A percentile compares a stretch with the other conserved stretches of the same genome.
Evolutionary conservation across 2,797 vertebrate genomes (phyloP).

Genomic region (Glossophaga mutica): DNA sequence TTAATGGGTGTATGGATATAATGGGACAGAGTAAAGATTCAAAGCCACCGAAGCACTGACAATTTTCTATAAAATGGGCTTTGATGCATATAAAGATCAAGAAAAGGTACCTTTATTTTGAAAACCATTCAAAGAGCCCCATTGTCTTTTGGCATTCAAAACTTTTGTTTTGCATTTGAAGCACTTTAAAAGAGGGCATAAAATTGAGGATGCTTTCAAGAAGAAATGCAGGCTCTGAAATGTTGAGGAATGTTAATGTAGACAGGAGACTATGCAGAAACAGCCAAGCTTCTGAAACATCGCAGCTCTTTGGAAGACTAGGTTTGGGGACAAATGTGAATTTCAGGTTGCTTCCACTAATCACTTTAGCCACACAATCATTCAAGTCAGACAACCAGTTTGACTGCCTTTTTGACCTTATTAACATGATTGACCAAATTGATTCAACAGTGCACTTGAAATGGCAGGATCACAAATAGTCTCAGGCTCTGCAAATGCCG

Average conservation of each 20-base stretch:
- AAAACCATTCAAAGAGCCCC: not conserved
- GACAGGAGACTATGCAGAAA: not conserved
- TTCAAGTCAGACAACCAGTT: constrained; percentile 4
- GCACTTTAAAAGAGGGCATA: not conserved
- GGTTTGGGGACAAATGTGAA: not conserved
- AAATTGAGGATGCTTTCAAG: not conserved
- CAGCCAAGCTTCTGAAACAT: not conserved
- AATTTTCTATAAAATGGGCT: not conserved
- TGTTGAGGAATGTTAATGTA: not conserved
- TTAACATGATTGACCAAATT: constrained; percentile 43
- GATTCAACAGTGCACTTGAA: constrained; percentile 5
- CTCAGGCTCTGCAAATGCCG: constrained; percentile 23
- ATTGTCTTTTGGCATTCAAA: not conserved
- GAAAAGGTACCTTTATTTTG: not conserved
- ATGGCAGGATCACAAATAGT: not conserved
- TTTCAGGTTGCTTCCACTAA: not conserved
- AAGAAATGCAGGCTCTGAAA: not conserved
- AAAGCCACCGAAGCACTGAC: not conserved
- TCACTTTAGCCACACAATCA: not conserved
- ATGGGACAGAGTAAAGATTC: not conserved
- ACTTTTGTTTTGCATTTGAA: not conserved
- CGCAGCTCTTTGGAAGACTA: not conserved
- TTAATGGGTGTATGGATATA: not conserved
- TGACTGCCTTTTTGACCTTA: constrained; percentile 37
- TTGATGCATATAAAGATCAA: not conserved